Evolutionary conservation across 2,113 vertebrate genomes (phyloP).

Genomic region (Rhinogobius similis): DNA sequence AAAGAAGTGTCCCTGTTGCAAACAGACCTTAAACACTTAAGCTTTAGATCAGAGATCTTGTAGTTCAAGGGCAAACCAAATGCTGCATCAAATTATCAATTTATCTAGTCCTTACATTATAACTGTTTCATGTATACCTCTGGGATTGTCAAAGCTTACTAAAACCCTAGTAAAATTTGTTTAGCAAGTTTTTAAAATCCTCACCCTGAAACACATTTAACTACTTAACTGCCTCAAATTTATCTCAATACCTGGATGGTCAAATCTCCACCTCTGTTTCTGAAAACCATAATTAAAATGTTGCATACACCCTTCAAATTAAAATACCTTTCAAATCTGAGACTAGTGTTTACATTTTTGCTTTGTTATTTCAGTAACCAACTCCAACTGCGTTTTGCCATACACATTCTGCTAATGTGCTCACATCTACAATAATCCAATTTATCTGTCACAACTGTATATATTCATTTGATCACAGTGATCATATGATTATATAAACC

Average conservation of each 20-base stretch:
- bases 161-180: too few relatives aligned
- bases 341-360: too few relatives aligned
- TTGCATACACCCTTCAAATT: too few relatives aligned
- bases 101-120: background rate
- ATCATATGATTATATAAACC: conserved; percentile 13
- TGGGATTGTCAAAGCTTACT: background rate
- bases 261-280: too few relatives aligned
- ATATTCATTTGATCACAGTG: background rate
- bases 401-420: background rate
- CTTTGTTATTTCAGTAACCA: too few relatives aligned
- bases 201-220: too few relatives aligned
- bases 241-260: too few relatives aligned
- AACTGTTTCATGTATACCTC: background rate
- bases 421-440: background rate
- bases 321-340: too few relatives aligned
- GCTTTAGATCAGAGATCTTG: background rate
- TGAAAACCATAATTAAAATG: too few relatives aligned
- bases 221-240: too few relatives aligned
- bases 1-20: background rate
- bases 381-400: background rate
- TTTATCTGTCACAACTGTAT: background rate
- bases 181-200: too few relatives aligned
- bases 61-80: background rate
- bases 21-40: background rate
- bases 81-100: background rate